A percentile compares a stretch with the other conserved stretches of the same genome.
Conservation (phyloP, 2,888 invertebrate genomes). For the Plebejus melissa region DNA sequence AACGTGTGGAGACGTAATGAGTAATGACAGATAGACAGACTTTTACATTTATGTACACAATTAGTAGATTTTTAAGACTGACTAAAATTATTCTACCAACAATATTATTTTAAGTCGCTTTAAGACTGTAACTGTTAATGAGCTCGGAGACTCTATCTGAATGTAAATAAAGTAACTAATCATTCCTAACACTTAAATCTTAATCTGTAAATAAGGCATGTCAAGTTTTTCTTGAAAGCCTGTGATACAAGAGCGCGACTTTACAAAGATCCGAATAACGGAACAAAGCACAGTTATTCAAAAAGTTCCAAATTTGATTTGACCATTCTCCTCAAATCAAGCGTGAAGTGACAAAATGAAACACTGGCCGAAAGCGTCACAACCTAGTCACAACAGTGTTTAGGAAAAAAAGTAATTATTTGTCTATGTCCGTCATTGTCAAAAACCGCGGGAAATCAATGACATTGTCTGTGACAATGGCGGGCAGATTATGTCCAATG, state of each 20-base stretch:
- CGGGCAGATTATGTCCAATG: constrained; percentile 44
- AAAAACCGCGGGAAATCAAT: constrained; percentile 59
- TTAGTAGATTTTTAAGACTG: too few species aligned
- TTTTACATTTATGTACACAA: too few species aligned
- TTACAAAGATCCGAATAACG: constrained; percentile 45
- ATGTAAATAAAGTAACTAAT: not conserved
- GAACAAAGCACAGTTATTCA: constrained; percentile 45
- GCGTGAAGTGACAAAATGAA: constrained; percentile 46
- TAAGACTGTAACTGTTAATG: too few species aligned
- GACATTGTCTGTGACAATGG: constrained; percentile 51
- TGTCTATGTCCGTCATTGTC: constrained; percentile 58
- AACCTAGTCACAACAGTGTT: constrained; percentile 78
- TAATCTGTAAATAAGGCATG: not conserved
- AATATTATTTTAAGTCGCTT: not conserved
- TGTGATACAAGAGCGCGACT: not conserved
- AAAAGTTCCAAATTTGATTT: constrained; percentile 53
- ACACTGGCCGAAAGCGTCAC: constrained; percentile 68
- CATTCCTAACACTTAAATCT: not conserved
- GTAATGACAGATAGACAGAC: too few species aligned
- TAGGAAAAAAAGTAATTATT: constrained; percentile 63
- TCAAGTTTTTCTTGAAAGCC: not conserved
- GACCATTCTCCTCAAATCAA: constrained; percentile 62
- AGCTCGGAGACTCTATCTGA: not conserved
- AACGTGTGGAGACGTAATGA: too few species aligned
- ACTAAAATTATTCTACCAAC: too few species aligned